A percentile compares a stretch with the other conserved stretches of the same genome.
Evolutionary conservation across 1,140 invertebrate species (phyloP).

Genomic region (Drosophila sproati): DNA sequence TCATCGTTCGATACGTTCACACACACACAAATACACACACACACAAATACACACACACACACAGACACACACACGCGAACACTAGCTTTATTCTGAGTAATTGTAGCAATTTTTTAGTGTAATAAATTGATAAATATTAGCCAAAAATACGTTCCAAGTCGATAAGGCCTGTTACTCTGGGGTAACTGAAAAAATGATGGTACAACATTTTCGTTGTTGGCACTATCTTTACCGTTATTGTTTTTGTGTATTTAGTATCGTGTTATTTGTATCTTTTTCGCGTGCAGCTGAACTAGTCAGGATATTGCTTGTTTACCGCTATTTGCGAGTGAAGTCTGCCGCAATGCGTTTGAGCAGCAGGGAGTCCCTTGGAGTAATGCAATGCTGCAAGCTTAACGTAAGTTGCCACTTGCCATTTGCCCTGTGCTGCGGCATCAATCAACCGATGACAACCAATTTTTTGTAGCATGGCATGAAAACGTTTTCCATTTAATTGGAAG

Average conservation of each 20-base stretch:
- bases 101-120: slow-evolving; percentile 76
- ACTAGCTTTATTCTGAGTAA: slow-evolving; percentile 38
- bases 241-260: slow-evolving; percentile 24
- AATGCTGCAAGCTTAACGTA: slow-evolving; percentile 1
- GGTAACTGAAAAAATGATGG: slow-evolving; percentile 20
- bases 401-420: slow-evolving; percentile 1
- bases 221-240: slow-evolving; percentile 41
- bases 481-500: slow-evolving; percentile 74
- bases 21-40: slow-evolving; percentile 29
- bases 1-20: slow-evolving; percentile 73
- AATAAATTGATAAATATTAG: slow-evolving; percentile 82
- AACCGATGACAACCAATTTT: slow-evolving; percentile 58
- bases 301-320: slow-evolving; percentile 40
- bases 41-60: slow-evolving; percentile 33
- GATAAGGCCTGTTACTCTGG: slow-evolving; percentile 43
- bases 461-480: slow-evolving; percentile 56
- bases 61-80: slow-evolving; percentile 4
- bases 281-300: slow-evolving; percentile 33
- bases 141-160: slow-evolving; percentile 58
- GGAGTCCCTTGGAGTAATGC: slow-evolving; percentile 1
- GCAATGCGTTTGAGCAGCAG: neutral
- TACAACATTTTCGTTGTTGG: slow-evolving; percentile 29
- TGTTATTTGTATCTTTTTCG: slow-evolving; percentile 41
- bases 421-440: slow-evolving; percentile 64
- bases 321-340: neutral